Evolutionary conservation across 2,113 vertebrate genomes (phyloP).

Genomic region (Todiramphus saurophagus): DNA sequence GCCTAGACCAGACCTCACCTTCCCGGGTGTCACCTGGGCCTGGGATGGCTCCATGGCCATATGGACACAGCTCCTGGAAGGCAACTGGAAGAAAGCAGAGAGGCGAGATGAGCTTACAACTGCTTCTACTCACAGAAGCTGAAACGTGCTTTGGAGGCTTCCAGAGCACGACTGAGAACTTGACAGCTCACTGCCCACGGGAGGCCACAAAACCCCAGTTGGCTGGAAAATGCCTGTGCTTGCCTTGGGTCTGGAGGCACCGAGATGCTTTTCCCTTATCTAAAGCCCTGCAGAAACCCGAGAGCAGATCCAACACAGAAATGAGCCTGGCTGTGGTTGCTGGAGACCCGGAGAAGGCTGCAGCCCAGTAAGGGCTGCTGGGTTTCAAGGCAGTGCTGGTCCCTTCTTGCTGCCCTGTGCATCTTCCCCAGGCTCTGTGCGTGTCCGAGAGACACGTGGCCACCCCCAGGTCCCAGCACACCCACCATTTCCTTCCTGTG

Average conservation of each 20-base stretch:
- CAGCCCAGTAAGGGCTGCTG: not conserved
- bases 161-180: not conserved
- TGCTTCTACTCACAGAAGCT: not conserved
- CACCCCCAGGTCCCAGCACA: not conserved
- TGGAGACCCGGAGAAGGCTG: not conserved
- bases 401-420: not conserved
- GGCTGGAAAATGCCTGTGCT: not conserved
- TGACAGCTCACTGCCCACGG: not conserved
- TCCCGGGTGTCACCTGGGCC: constrained; percentile 80
- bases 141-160: not conserved
- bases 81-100: constrained; percentile 70
- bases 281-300: not conserved
- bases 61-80: constrained; percentile 87
- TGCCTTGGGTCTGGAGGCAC: not conserved
- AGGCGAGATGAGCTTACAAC: not conserved
- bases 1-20: constrained; percentile 72
- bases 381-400: not conserved
- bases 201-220: not conserved
- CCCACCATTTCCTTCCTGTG: constrained; percentile 84
- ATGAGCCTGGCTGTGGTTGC: not conserved
- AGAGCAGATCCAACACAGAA: not conserved
- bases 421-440: not conserved
- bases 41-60: constrained; percentile 85
- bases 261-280: not conserved
- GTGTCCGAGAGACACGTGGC: accelerated